Base-by-base conservation (phyloP, 2,888 invertebrate species). In the Drosophila kambysellisi region DNA sequence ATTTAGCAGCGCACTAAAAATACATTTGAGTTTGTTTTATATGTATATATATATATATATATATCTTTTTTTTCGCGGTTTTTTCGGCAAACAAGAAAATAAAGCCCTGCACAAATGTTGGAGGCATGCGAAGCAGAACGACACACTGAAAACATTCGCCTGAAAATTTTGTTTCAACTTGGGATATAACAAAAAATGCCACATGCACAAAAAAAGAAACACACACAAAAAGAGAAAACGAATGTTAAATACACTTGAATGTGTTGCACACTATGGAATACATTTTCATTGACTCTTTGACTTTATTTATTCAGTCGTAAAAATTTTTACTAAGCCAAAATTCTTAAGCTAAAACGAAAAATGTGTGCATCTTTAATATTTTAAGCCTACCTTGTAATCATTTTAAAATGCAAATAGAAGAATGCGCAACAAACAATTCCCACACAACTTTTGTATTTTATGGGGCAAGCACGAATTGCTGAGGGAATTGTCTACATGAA, bases 1-100 rank as follows among this genome's bases (percentile, higher is more conserved):
- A 83, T 88, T 87, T 88, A 83, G 83, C 90, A 83, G 77, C 75
- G 74, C 83, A 85, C 90, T 79, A 89, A 87, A 87, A 89, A 87
- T 87, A 87, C 87, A 88, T 85, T 86, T 76, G 78, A 68, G 72
- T 79, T 51, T 76, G 72, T 76, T 68, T 72, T 58, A 54, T 70
- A 43, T 56, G 12, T 30, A 41, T 57, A 51, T 41, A 37, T 52
- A 57, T 57, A 6, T 15, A 35, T 37, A 17, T 39, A 11, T 29
- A 62, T 15, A 1, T 20, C 20, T 48, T 32, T 39, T 39, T n/a
- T 57, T n/a, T 60, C 50, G 6, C 53, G 48, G 25, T 53, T 48
- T 20, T 52, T 80, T 72, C 51, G 70, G 62, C 76, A 64, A 75
- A 65, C 58, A 80, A 67, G 62, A 76, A 76, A 68, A 71, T 76